These are phyloP conservation scores for Pseudochirops corinnae DNA, from an alignment of 2,797 vertebrate genomes.

Conservation along the genomic window DNA sequence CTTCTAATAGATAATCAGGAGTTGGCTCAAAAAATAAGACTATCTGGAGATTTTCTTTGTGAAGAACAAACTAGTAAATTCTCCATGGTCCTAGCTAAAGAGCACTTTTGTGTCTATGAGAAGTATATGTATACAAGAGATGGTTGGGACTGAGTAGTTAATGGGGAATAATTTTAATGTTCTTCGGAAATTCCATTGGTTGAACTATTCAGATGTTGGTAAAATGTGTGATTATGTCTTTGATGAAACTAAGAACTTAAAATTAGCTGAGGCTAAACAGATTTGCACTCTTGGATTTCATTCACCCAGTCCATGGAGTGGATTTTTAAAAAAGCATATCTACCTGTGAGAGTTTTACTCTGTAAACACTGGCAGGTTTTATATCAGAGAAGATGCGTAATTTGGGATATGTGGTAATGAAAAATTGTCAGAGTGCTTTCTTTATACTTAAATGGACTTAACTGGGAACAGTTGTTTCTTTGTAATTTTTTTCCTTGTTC, in stretches of 20 bases:
- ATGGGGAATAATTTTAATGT: not conserved
- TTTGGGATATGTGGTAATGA: slow-evolving; percentile 37
- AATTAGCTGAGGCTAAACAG: slow-evolving; percentile 21
- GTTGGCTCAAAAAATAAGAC: not conserved
- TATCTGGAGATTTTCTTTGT: slow-evolving; percentile 23
- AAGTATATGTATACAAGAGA: not conserved
- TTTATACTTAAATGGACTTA: slow-evolving; percentile 46
- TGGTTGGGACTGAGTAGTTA: not conserved
- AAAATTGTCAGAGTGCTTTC: slow-evolving; percentile 29
- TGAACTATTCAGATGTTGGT: not conserved
- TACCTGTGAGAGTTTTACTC: not conserved
- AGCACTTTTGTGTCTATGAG: not conserved
- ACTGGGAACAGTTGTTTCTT: slow-evolving; percentile 68
- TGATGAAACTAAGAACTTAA: slow-evolving; percentile 13
- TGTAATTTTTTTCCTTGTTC: slow-evolving; percentile 47
- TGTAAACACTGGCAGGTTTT: slow-evolving; percentile 44
- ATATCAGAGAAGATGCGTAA: slow-evolving; percentile 22
- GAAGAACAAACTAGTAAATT: slow-evolving; percentile 46
- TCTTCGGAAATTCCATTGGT: slow-evolving; percentile 2
- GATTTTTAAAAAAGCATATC: slow-evolving; percentile 44
- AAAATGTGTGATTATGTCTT: not conserved
- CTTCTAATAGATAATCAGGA: slow-evolving; percentile 47
- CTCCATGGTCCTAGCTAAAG: not conserved
- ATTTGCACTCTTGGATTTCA: slow-evolving; percentile 42
- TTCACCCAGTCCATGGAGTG: not conserved